Percentiles rank a stretch among this genome's conserved stretches.
phyloP scores from a whole-genome alignment of 30 jellyfish, hydroid and myxozoan species.

The Turritopsis rubra region DNA sequence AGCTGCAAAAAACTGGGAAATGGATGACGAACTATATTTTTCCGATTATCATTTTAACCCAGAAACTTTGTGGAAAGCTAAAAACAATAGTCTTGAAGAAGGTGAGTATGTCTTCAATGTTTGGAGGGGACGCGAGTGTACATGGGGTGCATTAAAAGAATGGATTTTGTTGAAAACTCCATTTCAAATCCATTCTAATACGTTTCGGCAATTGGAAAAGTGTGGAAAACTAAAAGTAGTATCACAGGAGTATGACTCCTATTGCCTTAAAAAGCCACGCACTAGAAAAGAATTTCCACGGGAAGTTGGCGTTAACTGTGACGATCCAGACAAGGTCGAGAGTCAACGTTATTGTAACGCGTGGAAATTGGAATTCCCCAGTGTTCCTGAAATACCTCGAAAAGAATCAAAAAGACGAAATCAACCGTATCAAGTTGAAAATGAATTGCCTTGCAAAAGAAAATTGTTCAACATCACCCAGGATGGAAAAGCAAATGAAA shows the following conservation, averaged over 20 bases:
- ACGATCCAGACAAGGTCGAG: too few relatives aligned
- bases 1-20: neutral
- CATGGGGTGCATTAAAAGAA: neutral
- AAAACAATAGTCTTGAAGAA: neutral
- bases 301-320: neutral
- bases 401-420: too few relatives aligned
- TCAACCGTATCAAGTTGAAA: too few relatives aligned
- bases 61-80: neutral
- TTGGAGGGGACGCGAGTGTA: neutral
- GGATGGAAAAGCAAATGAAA: too few relatives aligned
- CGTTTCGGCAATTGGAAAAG: neutral
- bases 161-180: slow-evolving; percentile 6
- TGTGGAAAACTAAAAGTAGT: neutral
- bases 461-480: too few relatives aligned
- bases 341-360: neutral
- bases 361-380: neutral
- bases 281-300: neutral
- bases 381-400: too few relatives aligned
- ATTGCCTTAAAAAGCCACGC: neutral
- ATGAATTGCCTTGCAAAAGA: too few relatives aligned
- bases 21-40: neutral
- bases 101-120: neutral
- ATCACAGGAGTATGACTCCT: neutral
- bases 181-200: neutral
- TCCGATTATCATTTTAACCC: neutral